Conservation (phyloP, 2,113 vertebrate genomes). For the Albula glossodonta region DNA sequence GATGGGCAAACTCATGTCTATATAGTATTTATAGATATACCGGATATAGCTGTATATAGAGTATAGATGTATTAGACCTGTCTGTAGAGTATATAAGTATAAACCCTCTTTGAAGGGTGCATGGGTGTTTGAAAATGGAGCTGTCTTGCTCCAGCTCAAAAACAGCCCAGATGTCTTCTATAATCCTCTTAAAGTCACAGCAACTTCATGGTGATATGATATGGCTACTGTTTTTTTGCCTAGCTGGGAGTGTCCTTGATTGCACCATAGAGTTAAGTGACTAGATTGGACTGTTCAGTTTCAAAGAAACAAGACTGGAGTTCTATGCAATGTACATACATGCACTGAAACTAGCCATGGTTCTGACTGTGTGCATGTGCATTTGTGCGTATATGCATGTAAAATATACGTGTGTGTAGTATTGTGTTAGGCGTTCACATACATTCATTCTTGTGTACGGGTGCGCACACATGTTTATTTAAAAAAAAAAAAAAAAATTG, state of each 20-base stretch:
- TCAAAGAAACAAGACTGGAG: neutral
- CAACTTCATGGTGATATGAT: neutral
- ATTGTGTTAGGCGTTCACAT: neutral
- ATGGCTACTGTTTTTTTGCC: neutral
- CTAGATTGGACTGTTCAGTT: neutral
- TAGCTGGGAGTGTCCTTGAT: neutral
- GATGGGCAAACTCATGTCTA: no score
- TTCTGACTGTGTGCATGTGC: constrained; percentile 13
- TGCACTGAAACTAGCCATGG: neutral
- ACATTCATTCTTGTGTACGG: neutral
- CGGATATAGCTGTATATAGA: no score
- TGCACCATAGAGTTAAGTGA: neutral
- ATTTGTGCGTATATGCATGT: constrained; percentile 17
- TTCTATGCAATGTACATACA: neutral
- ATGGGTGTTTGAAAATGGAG: neutral
- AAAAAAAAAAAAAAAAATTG: neutral
- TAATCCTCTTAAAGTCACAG: neutral
- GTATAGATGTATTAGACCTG: no score
- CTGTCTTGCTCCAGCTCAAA: neutral
- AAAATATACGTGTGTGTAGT: neutral
- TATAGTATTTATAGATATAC: no score
- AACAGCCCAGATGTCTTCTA: neutral
- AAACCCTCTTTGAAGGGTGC: no score
- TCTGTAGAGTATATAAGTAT: neutral
- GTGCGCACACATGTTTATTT: neutral